Percentiles rank a stretch among this genome's conserved stretches.
phyloP scores from a whole-genome alignment of 2,888 invertebrate genomes.

The Aelia acuminata region DNA sequence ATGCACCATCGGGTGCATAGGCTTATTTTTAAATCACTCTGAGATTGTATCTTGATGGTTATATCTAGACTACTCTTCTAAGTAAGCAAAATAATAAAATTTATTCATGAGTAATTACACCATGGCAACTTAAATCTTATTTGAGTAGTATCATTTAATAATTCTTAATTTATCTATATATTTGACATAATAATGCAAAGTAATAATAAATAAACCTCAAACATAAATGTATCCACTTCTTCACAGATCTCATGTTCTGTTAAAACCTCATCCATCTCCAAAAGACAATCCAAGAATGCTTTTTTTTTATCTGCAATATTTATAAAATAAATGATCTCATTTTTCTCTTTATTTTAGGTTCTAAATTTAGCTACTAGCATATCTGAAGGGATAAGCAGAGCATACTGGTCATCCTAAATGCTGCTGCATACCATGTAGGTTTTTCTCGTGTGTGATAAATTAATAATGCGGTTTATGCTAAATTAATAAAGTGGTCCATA shows the following conservation, averaged over 20 bases:
- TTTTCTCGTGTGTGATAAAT: no score
- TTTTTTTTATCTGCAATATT: constrained; percentile 21
- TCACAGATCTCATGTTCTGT: constrained; percentile 59
- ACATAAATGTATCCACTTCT: constrained; percentile 63
- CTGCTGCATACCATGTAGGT: no score
- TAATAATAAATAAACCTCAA: constrained; percentile 58
- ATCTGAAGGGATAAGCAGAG: background rate
- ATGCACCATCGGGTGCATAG: no score
- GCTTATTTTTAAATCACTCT: no score
- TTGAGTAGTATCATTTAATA: background rate
- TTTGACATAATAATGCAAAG: background rate
- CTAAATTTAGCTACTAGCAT: background rate
- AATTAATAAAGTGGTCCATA: no score
- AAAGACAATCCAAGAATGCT: constrained; percentile 57
- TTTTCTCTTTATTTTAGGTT: background rate
- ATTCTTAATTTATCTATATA: background rate
- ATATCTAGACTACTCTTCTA: no score
- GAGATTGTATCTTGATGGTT: no score
- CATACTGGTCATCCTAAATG: background rate
- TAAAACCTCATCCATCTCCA: constrained; percentile 35
- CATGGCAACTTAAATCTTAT: background rate
- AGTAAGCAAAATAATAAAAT: no score
- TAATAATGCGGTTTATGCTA: no score
- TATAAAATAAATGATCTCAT: background rate
- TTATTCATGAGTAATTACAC: no score